A percentile compares a stretch with the other conserved stretches of the same genome.
Conservation (phyloP, 2,888 invertebrate species). For the Heliconius cydno region DNA sequence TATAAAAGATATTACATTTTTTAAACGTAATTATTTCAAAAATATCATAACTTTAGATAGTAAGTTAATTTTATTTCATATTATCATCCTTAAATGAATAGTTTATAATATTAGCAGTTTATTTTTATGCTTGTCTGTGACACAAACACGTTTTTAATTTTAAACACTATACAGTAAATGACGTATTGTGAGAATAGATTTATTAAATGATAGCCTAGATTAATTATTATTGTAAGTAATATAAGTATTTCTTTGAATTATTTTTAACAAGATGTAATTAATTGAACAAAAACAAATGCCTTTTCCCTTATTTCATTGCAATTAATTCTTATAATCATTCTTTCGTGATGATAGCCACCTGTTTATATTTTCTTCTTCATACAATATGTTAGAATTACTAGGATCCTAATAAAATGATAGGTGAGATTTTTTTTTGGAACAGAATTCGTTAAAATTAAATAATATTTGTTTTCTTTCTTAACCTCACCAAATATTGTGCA, state of each 20-base stretch:
- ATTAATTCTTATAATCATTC: not conserved
- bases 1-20: not conserved
- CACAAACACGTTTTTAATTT: constrained; percentile 33
- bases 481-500: not conserved
- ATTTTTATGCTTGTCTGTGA: constrained; percentile 31
- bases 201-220: not conserved
- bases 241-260: not conserved
- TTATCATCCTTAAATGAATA: not conserved
- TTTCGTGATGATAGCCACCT: not conserved
- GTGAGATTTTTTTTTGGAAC: not conserved
- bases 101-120: not conserved
- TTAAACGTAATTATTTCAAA: not conserved
- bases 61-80: not conserved
- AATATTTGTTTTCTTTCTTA: not conserved
- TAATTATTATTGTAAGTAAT: not conserved
- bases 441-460: not conserved
- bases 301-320: not conserved
- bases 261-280: not conserved
- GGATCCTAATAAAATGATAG: not conserved
- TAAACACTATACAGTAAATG: not conserved
- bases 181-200: constrained; percentile 17
- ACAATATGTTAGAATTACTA: not conserved
- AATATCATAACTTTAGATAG: constrained; percentile 8
- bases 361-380: not conserved
- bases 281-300: not conserved